Evolutionary conservation across 1,140 invertebrate species (phyloP).

Genomic region (Drosophila erecta): DNA sequence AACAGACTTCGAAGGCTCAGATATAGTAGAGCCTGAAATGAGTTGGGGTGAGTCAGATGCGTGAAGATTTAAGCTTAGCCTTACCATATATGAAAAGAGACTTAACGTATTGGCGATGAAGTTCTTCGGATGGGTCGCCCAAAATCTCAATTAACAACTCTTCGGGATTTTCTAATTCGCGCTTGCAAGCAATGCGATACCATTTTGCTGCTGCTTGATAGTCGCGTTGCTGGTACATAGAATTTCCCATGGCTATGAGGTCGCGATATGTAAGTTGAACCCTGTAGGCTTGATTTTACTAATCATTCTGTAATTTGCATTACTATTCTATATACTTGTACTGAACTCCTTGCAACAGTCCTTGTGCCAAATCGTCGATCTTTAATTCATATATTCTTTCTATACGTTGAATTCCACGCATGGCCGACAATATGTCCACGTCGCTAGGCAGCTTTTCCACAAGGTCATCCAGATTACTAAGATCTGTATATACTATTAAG

Average conservation of each 20-base stretch:
- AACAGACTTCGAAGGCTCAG: neutral
- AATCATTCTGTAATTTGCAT: neutral
- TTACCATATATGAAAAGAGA: slow-evolving; percentile 7
- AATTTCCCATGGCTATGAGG: slow-evolving; percentile 31
- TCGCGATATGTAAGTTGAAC: slow-evolving; percentile 29
- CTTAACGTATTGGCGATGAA: slow-evolving; percentile 14
- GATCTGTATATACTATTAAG: too few relatives aligned
- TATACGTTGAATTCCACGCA: slow-evolving; percentile 16
- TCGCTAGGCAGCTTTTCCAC: slow-evolving; percentile 2
- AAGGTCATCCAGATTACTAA: neutral
- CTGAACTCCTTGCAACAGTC: slow-evolving; percentile 3
- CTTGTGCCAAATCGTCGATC: slow-evolving; percentile 22
- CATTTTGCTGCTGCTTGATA: slow-evolving; percentile 39
- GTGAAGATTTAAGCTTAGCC: too few relatives aligned
- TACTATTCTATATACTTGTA: slow-evolving; percentile 4
- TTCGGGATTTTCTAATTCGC: neutral
- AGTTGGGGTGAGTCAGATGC: neutral
- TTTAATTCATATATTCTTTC: slow-evolving; percentile 6
- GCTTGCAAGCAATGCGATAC: slow-evolving; percentile 38
- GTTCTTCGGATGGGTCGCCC: slow-evolving; percentile 1
- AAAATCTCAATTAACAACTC: slow-evolving; percentile 9
- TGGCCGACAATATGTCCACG: slow-evolving; percentile 9
- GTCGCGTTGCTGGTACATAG: slow-evolving; percentile 22
- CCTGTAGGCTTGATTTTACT: slow-evolving; percentile 1
- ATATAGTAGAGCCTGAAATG: neutral